A percentile compares a stretch with the other conserved stretches of the same genome.
Evolutionary conservation across 2,113 vertebrate genomes (phyloP).

Genomic region (Atlantisia rogersi): DNA sequence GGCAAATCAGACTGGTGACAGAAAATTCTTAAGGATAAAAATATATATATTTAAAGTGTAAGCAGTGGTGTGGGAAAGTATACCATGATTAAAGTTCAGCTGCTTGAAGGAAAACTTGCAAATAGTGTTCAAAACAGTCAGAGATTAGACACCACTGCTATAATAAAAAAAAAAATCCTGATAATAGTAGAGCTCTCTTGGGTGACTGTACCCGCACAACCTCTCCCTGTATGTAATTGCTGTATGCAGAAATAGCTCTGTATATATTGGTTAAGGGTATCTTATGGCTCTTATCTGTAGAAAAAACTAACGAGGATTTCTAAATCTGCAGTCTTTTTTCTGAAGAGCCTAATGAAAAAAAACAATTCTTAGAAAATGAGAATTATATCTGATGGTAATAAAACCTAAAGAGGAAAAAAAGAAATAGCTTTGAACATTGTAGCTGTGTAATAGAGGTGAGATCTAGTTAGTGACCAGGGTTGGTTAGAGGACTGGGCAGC

Average conservation of each 20-base stretch:
- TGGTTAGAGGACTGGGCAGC: neutral
- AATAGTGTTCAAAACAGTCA: neutral
- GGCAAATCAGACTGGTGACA: neutral
- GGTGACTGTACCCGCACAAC: neutral
- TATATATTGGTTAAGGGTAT: neutral
- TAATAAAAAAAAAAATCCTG: neutral
- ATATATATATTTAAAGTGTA: neutral
- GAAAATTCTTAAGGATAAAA: neutral
- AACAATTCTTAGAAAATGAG: neutral
- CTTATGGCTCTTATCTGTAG: constrained; percentile 8
- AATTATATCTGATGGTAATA: constrained; percentile 1
- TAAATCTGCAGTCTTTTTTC: neutral
- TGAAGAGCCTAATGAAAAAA: neutral
- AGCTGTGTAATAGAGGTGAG: neutral
- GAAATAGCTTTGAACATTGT: neutral
- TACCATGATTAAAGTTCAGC: neutral
- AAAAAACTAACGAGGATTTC: neutral
- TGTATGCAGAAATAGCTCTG: neutral
- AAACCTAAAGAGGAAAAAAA: constrained; percentile 5
- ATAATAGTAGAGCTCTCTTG: neutral
- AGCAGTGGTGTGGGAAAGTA: neutral
- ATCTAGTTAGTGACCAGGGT: neutral
- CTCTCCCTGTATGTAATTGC: neutral
- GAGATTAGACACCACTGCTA: neutral
- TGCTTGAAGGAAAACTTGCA: neutral